These are phyloP conservation scores for Dinomys branickii DNA, from an alignment of 2,113 vertebrate species.

Conservation along the genomic window DNA sequence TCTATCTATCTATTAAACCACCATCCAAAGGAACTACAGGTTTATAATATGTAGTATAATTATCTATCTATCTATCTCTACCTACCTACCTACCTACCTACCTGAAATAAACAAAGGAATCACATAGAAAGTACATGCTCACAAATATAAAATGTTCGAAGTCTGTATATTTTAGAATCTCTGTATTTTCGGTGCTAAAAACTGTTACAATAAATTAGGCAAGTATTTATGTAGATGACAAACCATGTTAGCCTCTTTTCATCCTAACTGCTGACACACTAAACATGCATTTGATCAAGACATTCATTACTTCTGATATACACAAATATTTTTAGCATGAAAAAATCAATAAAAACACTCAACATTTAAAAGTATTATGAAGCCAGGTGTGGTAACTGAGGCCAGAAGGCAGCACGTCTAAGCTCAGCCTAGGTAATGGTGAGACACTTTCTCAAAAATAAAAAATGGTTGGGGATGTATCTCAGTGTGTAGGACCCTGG, in stretches of 20 bases:
- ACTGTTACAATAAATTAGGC: not conserved
- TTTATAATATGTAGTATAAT: too few species aligned
- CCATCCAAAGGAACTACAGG: too few species aligned
- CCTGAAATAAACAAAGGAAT: slow-evolving; percentile 29
- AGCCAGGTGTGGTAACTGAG: not conserved
- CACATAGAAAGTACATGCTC: not conserved
- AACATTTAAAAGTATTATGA: slow-evolving; percentile 12
- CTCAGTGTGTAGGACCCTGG: not conserved
- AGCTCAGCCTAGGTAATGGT: not conserved
- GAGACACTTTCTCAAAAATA: not conserved
- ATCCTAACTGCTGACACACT: not conserved
- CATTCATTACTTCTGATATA: not conserved
- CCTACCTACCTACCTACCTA: not conserved
- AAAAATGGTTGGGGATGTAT: not conserved
- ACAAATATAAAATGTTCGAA: slow-evolving; percentile 3
- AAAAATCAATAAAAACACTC: slow-evolving; percentile 14
- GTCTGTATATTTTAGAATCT: not conserved
- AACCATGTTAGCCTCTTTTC: slow-evolving; percentile 6
- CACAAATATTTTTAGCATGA: not conserved
- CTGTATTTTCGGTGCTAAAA: not conserved
- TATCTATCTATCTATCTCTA: too few species aligned
- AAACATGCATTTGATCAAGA: not conserved
- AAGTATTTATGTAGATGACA: slow-evolving; percentile 34
- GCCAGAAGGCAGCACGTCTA: not conserved
- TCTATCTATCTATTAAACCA: not conserved